Conservation (phyloP, 2,113 vertebrate genomes). For the Lutjanus erythropterus region DNA sequence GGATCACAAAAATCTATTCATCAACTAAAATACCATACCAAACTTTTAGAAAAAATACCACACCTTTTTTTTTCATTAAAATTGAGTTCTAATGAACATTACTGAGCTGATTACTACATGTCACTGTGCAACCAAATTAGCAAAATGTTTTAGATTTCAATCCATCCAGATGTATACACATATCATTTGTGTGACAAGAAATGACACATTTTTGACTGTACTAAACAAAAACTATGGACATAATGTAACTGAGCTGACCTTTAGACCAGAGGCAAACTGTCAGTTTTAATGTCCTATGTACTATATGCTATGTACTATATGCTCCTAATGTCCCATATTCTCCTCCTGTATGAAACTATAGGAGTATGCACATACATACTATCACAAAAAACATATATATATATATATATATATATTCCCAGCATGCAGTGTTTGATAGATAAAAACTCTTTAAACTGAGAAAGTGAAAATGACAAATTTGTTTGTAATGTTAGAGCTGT, state of each 20-base stretch:
- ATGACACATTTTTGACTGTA: neutral
- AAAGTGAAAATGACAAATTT: no score
- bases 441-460: no score
- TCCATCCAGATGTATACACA: neutral
- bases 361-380: no score
- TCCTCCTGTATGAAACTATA: no score
- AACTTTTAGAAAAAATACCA: neutral
- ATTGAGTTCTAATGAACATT: neutral
- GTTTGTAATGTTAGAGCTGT: no score
- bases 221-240: neutral
- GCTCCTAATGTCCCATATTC: no score
- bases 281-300: no score
- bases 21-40: neutral
- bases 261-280: neutral
- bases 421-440: no score
- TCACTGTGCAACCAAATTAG: neutral
- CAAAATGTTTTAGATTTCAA: neutral
- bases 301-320: no score
- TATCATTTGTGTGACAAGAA: neutral
- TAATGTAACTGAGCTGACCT: neutral
- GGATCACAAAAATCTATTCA: neutral
- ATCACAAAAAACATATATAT: no score
- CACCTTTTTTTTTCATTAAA: neutral
- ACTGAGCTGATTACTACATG: neutral
- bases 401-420: no score